These are phyloP conservation scores for Carabus problematicus DNA, from an alignment of 2,888 invertebrate species.

Conservation along the genomic window DNA sequence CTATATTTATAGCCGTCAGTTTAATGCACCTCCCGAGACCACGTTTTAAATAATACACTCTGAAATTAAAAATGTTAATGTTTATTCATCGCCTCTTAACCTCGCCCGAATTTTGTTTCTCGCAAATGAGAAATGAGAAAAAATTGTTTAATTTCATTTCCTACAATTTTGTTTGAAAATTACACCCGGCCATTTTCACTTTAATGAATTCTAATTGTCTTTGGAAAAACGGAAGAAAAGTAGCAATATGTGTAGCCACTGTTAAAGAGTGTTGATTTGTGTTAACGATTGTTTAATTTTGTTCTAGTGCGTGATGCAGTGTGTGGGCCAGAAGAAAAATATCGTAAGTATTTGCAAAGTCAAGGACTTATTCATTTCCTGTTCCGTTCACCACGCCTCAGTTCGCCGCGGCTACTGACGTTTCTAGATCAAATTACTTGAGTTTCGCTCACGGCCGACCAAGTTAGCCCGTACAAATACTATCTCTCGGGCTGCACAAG, in stretches of 20 bases:
- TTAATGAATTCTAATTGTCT: too few species aligned
- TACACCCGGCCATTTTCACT: too few species aligned
- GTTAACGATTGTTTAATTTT: constrained; percentile 41
- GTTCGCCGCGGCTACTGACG: too few species aligned
- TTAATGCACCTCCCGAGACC: constrained; percentile 35
- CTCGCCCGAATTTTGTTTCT: neutral
- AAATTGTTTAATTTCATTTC: too few species aligned
- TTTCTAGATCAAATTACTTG: too few species aligned
- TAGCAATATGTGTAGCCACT: neutral
- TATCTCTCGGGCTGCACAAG: too few species aligned
- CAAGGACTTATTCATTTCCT: constrained; percentile 46
- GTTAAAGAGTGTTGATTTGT: neutral
- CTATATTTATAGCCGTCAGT: constrained; percentile 29
- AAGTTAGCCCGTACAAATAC: too few species aligned
- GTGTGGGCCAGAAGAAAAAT: constrained; percentile 55
- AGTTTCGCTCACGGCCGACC: too few species aligned
- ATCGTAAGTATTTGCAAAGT: constrained; percentile 52
- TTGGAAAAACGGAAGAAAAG: too few species aligned
- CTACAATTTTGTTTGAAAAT: too few species aligned
- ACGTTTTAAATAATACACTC: constrained; percentile 23
- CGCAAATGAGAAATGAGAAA: too few species aligned
- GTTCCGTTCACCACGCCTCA: neutral
- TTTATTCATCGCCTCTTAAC: constrained; percentile 9
- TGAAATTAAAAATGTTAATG: constrained; percentile 31
- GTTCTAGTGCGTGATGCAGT: constrained; percentile 57